Base-by-base conservation (phyloP, 2,888 invertebrate species). In the Dynastes hyllus region DNA sequence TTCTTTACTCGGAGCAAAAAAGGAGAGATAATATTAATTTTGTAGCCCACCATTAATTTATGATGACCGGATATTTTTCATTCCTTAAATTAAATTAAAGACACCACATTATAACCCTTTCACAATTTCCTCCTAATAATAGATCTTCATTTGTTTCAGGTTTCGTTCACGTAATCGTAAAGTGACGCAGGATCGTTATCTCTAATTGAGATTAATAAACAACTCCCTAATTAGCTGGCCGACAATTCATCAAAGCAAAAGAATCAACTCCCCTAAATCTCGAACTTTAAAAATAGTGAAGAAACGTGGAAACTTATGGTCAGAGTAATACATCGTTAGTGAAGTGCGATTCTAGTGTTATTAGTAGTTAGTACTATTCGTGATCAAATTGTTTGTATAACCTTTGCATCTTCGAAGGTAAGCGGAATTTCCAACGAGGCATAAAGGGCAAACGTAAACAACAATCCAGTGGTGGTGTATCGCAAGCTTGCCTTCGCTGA, bases 181-280 rank as follows among this genome's bases (percentile, higher is more conserved):
- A 61, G 45, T 63, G 63, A 75, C 73, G 61, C 73, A 61, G 45
- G 61, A 75, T 75, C 45, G 50, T 50, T 75, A 75, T 29, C 73
- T 63, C 61, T 75, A 75, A 63, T 75, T 63, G 73, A 75, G 73
- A 75, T 75, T 61, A 75, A 75, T 75, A 75, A 61, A 61, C 40
- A 61, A 29, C 50, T 61, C 61, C 16, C 45, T 61, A 50, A 75
- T 61, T 75, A 45, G 45, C 37, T 61, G 27, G 55, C 27, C 13
- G 69, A 50, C 9, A 32, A 58, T 73, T 40, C 9, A 51, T 51
- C 50, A 27, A 27, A 61, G 32, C 32, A 37, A 75, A 29, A 13
- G 29, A 53, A 1, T 11, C 40, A 29, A 32, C 51, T 53, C 13
- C 27, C 27, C 45, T 27, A 13, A 40, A 69, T 5, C 45, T 22